Evolutionary conservation across 2,797 vertebrate species (phyloP).

Genomic region (Pithecia hirsuta): DNA sequence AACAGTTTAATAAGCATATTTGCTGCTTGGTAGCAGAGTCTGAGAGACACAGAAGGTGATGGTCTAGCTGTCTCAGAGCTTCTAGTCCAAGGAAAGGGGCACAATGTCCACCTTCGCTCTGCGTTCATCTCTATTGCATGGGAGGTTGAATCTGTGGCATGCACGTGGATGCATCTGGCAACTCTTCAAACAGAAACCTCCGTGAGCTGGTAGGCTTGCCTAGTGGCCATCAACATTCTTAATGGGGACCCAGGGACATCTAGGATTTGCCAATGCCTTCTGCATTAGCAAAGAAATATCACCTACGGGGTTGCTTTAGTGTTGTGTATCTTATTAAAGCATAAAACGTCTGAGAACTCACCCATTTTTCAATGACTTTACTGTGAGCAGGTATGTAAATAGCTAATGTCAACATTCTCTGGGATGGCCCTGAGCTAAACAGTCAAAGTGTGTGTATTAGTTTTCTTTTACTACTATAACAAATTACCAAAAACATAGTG

Average conservation of each 20-base stretch:
- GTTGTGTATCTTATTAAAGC: neutral
- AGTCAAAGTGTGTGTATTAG: neutral
- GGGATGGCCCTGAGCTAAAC: neutral
- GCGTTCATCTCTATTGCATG: accelerated
- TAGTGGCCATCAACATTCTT: neutral
- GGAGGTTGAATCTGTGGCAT: neutral
- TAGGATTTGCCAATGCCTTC: neutral
- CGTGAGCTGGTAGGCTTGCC: neutral
- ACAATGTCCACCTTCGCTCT: neutral
- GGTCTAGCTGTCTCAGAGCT: neutral
- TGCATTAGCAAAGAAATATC: constrained; percentile 32
- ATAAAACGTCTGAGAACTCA: neutral
- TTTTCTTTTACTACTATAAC: neutral
- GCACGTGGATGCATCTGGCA: neutral
- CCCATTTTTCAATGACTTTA: neutral
- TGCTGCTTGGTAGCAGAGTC: neutral
- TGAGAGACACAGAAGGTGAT: neutral
- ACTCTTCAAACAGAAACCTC: neutral
- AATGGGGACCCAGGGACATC: neutral
- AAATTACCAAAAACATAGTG: neutral
- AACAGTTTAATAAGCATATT: neutral
- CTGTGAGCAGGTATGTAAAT: neutral
- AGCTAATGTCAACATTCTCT: neutral
- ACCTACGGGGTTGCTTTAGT: neutral
- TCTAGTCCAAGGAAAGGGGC: neutral